Base-by-base conservation (phyloP, 2,888 invertebrate genomes). In the Tipula helvola region DNA sequence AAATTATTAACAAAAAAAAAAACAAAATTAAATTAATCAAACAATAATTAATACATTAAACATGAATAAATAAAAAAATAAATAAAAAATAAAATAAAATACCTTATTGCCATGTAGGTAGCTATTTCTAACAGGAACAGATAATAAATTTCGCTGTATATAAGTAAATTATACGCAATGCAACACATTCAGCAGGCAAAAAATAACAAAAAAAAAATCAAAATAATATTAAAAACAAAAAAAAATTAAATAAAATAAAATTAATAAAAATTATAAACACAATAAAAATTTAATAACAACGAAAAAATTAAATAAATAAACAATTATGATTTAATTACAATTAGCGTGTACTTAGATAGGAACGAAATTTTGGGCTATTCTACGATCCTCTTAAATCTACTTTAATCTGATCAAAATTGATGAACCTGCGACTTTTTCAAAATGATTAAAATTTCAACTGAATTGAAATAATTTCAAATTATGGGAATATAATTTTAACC, bases 131-230 rank as follows among this genome's bases (percentile, higher is more conserved):
- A 95, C 94, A 93, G 96, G 96, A 94, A 96, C 96, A 94, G 95
- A 95, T 94, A 96, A 95, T 94, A 95, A 96, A 94, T 95, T 95
- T 96, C 96, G 95, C 93, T 96, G 96, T 95, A 95, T 18, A 91
- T 57, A 86, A 86, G 36, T 86, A 57, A 90, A 90, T 89, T 91
- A 88, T 71, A 71, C 28, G 71, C 87, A 88, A 88, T 88, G 92
- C 92, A 92, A 91, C 91, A 92, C 92, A 91, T 90, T 87, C 87
- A 87, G 87, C 85, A 92, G 93, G 93, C 92, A 93, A 93, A 93
- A 93, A 93, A 71, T 71, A 71, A 71, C 71, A 71, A 71, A 71
- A 71, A 71, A 71, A 28, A 71, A 52, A 71, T 71, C 52, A 71
- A 71, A 92, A 91, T 92, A 89, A 90, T 92, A 92, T 91, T 92